phyloP scores from a whole-genome alignment of 2,797 vertebrate genomes.

The Ciconia nigra region DNA sequence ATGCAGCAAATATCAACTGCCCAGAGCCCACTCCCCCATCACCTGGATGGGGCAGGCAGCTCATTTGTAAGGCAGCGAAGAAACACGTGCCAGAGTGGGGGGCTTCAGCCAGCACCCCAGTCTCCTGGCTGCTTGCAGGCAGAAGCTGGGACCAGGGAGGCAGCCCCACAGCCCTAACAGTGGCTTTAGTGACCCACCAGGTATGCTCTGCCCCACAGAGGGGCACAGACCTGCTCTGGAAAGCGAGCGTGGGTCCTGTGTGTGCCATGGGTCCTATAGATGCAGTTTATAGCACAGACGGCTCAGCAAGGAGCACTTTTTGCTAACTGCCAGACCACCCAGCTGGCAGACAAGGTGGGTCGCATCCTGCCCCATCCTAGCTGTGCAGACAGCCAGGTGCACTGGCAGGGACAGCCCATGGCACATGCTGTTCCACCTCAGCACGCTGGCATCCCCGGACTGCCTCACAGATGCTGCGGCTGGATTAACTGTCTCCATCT shows the following conservation, averaged over 20 bases:
- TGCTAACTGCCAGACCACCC: not conserved
- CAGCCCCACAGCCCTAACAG: not conserved
- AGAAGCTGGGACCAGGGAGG: rapidly evolving
- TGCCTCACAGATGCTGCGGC: not conserved
- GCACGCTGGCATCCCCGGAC: not conserved
- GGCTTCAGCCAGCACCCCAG: not conserved
- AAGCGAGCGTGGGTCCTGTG: rapidly evolving
- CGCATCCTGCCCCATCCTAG: not conserved
- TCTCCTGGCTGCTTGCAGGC: not conserved
- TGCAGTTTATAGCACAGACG: not conserved
- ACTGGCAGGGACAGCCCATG: rapidly evolving
- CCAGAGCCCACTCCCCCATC: not conserved
- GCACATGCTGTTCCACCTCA: not conserved
- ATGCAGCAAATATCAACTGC: not conserved
- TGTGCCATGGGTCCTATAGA: rapidly evolving
- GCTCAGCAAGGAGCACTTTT: not conserved
- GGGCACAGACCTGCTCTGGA: not conserved
- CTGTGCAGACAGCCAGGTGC: not conserved
- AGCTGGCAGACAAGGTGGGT: not conserved
- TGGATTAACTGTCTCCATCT: not conserved
- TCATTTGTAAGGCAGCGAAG: rapidly evolving
- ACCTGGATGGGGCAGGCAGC: not conserved
- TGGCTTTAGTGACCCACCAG: not conserved
- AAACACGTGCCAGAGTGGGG: not conserved
- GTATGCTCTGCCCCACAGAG: not conserved